Conservation (phyloP, 2,888 invertebrate species). For the Torymus tubicola region DNA sequence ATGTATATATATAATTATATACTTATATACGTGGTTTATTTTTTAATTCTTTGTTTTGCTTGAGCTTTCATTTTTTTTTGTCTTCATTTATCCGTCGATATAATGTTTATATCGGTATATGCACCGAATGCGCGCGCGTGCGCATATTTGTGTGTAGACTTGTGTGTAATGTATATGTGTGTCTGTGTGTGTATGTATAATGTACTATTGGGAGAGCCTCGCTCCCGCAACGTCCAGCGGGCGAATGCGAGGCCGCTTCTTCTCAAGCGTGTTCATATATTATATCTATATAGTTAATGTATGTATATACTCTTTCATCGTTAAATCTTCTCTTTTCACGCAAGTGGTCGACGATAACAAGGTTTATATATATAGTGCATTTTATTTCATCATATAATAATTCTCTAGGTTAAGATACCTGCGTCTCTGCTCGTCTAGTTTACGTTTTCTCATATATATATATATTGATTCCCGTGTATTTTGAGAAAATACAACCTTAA, state of each 20-base stretch:
- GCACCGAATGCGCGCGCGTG: too few species aligned
- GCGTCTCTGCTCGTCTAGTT: constrained; percentile 10
- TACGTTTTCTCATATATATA: not conserved
- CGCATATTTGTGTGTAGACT: too few species aligned
- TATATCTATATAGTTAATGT: too few species aligned
- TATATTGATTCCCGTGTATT: not conserved
- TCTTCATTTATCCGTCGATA: too few species aligned
- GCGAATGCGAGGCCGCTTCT: constrained; percentile 25
- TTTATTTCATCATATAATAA: not conserved
- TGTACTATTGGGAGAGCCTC: not conserved
- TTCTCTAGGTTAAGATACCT: constrained; percentile 44
- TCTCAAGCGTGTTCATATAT: too few species aligned
- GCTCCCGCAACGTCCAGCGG: constrained; percentile 27
- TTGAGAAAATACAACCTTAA: constrained; percentile 2
- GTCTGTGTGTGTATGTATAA: too few species aligned
- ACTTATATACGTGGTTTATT: not conserved
- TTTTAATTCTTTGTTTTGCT: constrained; percentile 20
- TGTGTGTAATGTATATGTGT: too few species aligned
- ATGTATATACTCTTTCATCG: too few species aligned
- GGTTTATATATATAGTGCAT: not conserved
- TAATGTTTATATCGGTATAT: too few species aligned
- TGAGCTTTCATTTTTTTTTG: too few species aligned
- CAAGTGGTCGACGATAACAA: constrained; percentile 35
- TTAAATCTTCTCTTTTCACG: constrained; percentile 23
- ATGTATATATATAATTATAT: too few species aligned